Evolutionary conservation across 2,113 vertebrate species (phyloP).

Genomic region (Neopipo cinnamomea): DNA sequence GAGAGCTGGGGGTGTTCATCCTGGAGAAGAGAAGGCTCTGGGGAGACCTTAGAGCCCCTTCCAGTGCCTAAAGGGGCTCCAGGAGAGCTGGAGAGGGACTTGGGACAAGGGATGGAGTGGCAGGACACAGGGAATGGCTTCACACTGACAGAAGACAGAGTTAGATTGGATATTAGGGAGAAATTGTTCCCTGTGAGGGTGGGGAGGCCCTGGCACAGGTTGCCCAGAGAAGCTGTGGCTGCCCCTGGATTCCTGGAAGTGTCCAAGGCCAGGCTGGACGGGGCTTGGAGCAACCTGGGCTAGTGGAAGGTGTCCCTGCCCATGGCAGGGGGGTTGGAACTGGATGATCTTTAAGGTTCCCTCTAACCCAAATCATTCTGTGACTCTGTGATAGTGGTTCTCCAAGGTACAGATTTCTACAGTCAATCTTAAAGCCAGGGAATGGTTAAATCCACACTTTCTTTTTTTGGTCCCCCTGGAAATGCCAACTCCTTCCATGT

Average conservation of each 20-base stretch:
- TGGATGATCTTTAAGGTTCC: background rate
- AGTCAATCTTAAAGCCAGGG: background rate
- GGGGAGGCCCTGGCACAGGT: background rate
- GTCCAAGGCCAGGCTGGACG: accelerated
- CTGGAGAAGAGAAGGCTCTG: background rate
- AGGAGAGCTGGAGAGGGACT: background rate
- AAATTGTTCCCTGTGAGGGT: background rate
- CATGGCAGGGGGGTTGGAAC: background rate
- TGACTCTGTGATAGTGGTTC: background rate
- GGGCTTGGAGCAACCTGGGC: background rate
- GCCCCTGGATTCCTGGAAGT: background rate
- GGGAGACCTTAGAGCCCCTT: background rate
- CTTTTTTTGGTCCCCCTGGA: background rate
- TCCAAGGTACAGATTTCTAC: background rate
- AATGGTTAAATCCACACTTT: background rate
- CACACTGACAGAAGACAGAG: background rate
- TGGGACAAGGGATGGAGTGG: background rate
- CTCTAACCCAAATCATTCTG: background rate
- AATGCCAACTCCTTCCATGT: background rate
- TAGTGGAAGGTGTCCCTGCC: background rate
- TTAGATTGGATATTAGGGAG: background rate
- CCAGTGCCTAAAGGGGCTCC: background rate
- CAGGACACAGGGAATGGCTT: background rate
- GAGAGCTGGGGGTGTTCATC: background rate
- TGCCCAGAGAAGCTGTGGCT: background rate